phyloP scores from a whole-genome alignment of 2,888 invertebrate species.

The Digitonthophagus gazella region DNA sequence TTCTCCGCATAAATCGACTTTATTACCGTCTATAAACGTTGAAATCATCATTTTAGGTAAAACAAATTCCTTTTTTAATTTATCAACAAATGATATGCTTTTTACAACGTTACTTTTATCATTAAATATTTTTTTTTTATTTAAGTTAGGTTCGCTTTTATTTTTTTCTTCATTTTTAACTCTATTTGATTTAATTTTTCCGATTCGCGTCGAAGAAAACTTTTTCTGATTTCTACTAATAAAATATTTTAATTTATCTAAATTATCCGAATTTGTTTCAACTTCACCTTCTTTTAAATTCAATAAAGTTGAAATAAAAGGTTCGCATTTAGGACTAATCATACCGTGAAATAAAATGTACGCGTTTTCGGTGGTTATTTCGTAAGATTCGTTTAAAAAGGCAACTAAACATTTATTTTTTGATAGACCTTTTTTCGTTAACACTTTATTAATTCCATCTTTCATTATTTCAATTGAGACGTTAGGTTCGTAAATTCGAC shows the following conservation, averaged over 20 bases:
- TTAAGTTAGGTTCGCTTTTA: neutral
- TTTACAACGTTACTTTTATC: too few species aligned
- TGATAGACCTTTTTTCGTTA: constrained; percentile 19
- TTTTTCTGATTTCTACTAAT: neutral
- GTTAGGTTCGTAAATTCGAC: constrained; percentile 8
- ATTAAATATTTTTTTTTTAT: too few species aligned
- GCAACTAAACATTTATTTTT: constrained; percentile 20
- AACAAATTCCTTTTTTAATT: neutral
- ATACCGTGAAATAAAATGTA: constrained; percentile 24
- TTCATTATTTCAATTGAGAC: constrained; percentile 20
- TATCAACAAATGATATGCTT: neutral
- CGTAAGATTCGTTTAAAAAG: constrained; percentile 23
- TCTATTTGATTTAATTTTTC: neutral
- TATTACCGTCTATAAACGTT: constrained; percentile 13
- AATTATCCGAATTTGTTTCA: constrained; percentile 6
- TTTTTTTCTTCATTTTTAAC: neutral
- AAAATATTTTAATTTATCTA: constrained; percentile 5
- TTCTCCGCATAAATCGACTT: constrained; percentile 20
- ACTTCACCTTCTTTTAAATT: constrained; percentile 15
- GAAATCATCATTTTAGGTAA: constrained; percentile 4
- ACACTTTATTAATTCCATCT: constrained; percentile 17
- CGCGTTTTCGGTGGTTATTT: constrained; percentile 22
- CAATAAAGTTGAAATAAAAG: constrained; percentile 20
- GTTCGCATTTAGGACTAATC: constrained; percentile 23
- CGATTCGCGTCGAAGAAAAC: neutral